phyloP scores from a whole-genome alignment of 2,888 invertebrate genomes.

The Leucoptera coffeella region DNA sequence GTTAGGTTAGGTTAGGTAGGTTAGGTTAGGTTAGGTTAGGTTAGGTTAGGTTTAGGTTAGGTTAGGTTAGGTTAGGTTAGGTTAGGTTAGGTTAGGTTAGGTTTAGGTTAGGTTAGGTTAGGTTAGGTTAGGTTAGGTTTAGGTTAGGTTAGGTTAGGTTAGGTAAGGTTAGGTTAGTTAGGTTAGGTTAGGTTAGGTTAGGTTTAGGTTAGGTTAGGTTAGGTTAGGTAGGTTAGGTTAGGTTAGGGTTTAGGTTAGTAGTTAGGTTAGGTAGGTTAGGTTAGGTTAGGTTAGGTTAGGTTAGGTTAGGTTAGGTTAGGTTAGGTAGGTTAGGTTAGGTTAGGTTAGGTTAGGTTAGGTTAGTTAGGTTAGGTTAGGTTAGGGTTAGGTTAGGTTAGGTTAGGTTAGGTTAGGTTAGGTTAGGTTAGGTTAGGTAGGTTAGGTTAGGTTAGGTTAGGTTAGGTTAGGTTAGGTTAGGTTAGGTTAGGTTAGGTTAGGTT shows the following conservation, averaged over 20 bases:
- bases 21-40: constrained; percentile 7
- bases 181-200: constrained; percentile 4
- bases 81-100: constrained; percentile 3
- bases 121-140: constrained; percentile 7
- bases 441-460: constrained; percentile 7
- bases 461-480: constrained; percentile 7
- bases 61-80: constrained; percentile 1
- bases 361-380: constrained; percentile 1
- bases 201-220: too few relatives aligned
- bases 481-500: constrained; percentile 6
- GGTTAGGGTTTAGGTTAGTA: too few relatives aligned
- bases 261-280: constrained; percentile 2
- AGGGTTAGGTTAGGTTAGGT: constrained; percentile 3
- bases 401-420: constrained; percentile 5
- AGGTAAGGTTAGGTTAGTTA: constrained; percentile 4
- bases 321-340: constrained; percentile 3
- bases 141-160: constrained; percentile 4
- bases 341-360: constrained; percentile 3
- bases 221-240: constrained; percentile 3
- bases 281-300: constrained; percentile 3
- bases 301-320: constrained; percentile 1
- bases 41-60: constrained; percentile 4
- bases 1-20: constrained; percentile 3
- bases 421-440: constrained; percentile 5
- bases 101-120: constrained; percentile 6